Evolutionary conservation across 2,888 invertebrate species (phyloP), one percentile per base, ranked within the genome.

Genomic region (Agriopis leucophaearia): DNA sequence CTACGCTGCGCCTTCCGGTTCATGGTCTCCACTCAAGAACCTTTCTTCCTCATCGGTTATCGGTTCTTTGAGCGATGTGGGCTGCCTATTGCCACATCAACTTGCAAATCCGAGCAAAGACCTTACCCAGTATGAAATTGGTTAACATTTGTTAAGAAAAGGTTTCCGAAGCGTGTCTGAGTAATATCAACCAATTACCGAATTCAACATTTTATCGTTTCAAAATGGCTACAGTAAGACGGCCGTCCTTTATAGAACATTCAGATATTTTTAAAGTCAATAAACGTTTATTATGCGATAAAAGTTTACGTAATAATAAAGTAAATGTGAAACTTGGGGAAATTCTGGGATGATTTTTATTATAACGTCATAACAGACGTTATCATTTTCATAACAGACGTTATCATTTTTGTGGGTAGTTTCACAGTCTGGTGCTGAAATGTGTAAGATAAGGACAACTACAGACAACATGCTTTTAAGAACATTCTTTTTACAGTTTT

Each of bases 251-350:
- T 57, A 38, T 64, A 50, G 38, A 12, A 54, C 48, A 13, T 45
- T 10, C 54, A 35, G 5, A 60, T 63, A 36, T 55, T 65, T 59
- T 68, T 56, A 68, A 54, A 61, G 57, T 36, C 64, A 51, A 61
- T 69, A 69, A 64, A 65, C 52, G 18, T 60, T 64, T 69, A 64
- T 35, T 13, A 62, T 13, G 27, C 47, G 18, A 50, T 57, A 65
- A 64, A 65, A 59, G 12, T 51, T 57, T 62, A 64, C 50, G 65
- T 7, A 50, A 59, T 47, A 42, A 36, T 64, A 54, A 57, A 61
- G 38, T 12, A 42, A 50, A 48, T 10, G 13, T 54, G 27, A 27
- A 51, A 5, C 36, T 8, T 15, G 45, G 16, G 13, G 13, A 38
- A 48, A 4, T 59, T 59, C 38, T 38, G 18, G 58, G 48, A 48